Percentiles rank a stretch among this genome's conserved stretches.
Evolutionary conservation across 2,797 vertebrate genomes (phyloP).

Genomic region (Sebastes ruberrimus): DNA sequence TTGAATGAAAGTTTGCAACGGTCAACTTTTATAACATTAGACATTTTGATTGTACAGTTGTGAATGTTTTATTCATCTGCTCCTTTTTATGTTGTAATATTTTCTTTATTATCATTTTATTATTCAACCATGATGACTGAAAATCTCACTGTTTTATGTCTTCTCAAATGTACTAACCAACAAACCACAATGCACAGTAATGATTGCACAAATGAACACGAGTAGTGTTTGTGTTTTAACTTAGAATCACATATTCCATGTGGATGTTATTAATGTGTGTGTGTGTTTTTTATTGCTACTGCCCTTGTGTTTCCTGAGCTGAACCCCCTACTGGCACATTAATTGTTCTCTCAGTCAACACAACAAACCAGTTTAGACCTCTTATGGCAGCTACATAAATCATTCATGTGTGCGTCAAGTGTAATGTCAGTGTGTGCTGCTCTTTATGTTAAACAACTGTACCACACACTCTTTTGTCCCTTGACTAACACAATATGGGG

Average conservation of each 20-base stretch:
- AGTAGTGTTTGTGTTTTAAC: slow-evolving; percentile 11
- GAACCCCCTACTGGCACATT: neutral
- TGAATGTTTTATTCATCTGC: slow-evolving; percentile 5
- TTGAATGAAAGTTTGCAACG: slow-evolving; percentile 1
- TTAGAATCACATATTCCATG: neutral
- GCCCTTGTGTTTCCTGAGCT: slow-evolving; percentile 15
- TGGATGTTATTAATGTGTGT: neutral
- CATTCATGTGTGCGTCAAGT: slow-evolving; percentile 1
- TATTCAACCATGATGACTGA: neutral
- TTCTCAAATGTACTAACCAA: neutral
- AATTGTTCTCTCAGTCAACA: slow-evolving; percentile 1
- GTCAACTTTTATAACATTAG: slow-evolving; percentile 17
- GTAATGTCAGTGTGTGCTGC: slow-evolving; percentile 23
- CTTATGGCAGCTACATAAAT: slow-evolving; percentile 59
- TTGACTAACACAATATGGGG: neutral
- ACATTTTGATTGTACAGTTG: slow-evolving; percentile 54
- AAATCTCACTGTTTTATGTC: neutral
- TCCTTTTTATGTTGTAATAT: neutral
- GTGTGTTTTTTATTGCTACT: neutral
- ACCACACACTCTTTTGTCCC: neutral
- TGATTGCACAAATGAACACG: slow-evolving; percentile 36
- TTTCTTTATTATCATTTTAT: neutral
- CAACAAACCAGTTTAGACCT: slow-evolving; percentile 22
- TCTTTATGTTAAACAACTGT: slow-evolving; percentile 3
- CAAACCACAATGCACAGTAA: slow-evolving; percentile 16